phyloP scores from a whole-genome alignment of 2,797 vertebrate species.

The Phataginus tricuspis region DNA sequence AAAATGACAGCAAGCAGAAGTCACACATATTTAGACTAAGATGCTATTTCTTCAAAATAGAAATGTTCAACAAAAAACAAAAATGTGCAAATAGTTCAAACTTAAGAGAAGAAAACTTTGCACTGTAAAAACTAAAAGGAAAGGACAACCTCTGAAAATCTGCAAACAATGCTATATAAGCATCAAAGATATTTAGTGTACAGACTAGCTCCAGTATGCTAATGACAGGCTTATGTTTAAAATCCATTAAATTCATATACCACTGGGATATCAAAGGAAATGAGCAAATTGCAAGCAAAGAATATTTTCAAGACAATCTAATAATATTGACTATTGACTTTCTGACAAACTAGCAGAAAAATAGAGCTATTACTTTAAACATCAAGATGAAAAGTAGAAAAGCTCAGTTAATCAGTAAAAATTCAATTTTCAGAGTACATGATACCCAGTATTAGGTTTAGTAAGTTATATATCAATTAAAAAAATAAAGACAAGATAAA shows the following conservation, averaged over 20 bases:
- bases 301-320: conserved; percentile 1
- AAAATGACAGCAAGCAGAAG: neutral
- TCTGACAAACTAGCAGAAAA: neutral
- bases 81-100: neutral
- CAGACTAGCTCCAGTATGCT: neutral
- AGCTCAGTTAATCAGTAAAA: neutral
- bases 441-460: neutral
- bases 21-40: neutral
- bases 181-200: neutral
- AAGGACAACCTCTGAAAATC: neutral
- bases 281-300: neutral
- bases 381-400: neutral
- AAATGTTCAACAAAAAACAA: neutral
- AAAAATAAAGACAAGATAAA: neutral
- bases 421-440: neutral
- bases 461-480: neutral
- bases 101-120: neutral
- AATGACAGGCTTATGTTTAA: neutral
- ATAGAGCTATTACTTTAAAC: neutral
- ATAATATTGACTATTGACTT: conserved; percentile 17
- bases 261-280: conserved; percentile 23
- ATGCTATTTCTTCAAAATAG: neutral
- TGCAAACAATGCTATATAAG: neutral
- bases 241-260: neutral
- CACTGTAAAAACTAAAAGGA: neutral